These are phyloP conservation scores for Perizoma flavofasciatum DNA, from an alignment of 2,888 invertebrate species.

Conservation along the genomic window DNA sequence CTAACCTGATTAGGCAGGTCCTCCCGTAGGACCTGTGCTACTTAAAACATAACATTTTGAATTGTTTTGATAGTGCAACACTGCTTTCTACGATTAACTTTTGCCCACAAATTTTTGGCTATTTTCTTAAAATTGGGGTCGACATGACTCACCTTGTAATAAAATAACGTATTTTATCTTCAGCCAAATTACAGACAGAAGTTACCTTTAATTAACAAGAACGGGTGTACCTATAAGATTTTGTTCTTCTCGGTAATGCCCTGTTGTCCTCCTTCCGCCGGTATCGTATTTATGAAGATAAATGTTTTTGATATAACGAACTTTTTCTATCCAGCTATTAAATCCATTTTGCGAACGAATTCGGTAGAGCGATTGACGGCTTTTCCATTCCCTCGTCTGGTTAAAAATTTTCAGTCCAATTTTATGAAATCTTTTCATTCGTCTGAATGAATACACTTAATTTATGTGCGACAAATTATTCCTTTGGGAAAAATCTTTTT, in stretches of 20 bases:
- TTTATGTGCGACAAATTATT: not conserved
- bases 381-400: constrained; percentile 37
- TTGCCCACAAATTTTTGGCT: constrained; percentile 2
- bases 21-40: too few relatives aligned
- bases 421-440: constrained; percentile 38
- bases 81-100: too few relatives aligned
- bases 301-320: not conserved
- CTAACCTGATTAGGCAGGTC: too few relatives aligned
- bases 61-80: too few relatives aligned
- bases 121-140: not conserved
- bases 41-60: too few relatives aligned
- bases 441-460: not conserved
- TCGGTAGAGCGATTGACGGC: constrained; percentile 20
- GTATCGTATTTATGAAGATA: constrained; percentile 30
- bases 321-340: constrained; percentile 22
- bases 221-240: constrained; percentile 22
- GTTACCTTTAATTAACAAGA: constrained; percentile 29
- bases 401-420: constrained; percentile 44
- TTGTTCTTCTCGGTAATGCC: not conserved
- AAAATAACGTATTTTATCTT: constrained; percentile 11
- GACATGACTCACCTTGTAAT: constrained; percentile 1
- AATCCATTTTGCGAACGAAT: constrained; percentile 24
- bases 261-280: constrained; percentile 23
- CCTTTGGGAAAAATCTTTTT: not conserved
- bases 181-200: constrained; percentile 26